Percentiles rank a stretch among this genome's conserved stretches.
Conservation (phyloP, 2,113 vertebrate genomes). For the Dromiciops gliroides region DNA sequence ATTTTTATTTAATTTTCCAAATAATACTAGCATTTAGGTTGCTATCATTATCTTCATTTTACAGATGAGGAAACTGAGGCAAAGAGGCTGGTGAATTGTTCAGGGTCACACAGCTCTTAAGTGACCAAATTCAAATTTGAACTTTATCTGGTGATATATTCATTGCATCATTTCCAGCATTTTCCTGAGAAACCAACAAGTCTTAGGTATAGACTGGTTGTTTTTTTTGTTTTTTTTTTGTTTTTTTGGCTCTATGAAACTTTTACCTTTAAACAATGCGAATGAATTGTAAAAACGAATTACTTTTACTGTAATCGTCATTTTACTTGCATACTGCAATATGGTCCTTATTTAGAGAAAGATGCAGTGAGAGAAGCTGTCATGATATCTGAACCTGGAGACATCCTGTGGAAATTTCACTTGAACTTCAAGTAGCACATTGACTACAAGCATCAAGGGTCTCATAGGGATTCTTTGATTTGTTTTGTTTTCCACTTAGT, state of each 20-base stretch:
- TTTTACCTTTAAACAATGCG: neutral
- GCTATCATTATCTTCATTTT: too few relatives aligned
- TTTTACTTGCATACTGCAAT: neutral
- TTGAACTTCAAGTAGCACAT: neutral
- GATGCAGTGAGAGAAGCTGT: neutral
- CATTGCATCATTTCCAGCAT: too few relatives aligned
- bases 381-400: neutral
- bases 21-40: too few relatives aligned
- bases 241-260: neutral
- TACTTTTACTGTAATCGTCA: neutral
- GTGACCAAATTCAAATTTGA: too few relatives aligned
- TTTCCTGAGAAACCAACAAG: too few relatives aligned
- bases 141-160: too few relatives aligned
- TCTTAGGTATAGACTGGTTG: too few relatives aligned
- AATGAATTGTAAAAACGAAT: neutral
- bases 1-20: too few relatives aligned
- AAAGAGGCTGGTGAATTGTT: too few relatives aligned
- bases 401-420: neutral
- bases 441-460: neutral
- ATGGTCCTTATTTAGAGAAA: neutral
- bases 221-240: too few relatives aligned
- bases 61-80: too few relatives aligned
- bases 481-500: neutral
- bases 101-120: too few relatives aligned
- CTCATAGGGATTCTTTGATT: neutral